Conservation (phyloP, 2,113 vertebrate species). For the Chaenocephalus aceratus region DNA sequence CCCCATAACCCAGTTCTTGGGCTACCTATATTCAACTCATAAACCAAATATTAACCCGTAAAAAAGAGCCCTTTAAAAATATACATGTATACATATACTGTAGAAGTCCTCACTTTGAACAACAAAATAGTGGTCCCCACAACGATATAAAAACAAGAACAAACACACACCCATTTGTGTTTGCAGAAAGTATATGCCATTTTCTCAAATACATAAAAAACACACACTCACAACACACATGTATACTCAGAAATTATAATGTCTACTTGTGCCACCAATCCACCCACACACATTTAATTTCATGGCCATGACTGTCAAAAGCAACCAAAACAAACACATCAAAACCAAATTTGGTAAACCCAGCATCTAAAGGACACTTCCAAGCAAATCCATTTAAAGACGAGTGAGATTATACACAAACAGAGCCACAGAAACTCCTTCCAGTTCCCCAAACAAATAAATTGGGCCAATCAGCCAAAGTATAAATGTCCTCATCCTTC, state of each 20-base stretch:
- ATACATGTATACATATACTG: no score
- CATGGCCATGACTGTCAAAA: not conserved
- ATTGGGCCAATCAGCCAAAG: constrained; percentile 63
- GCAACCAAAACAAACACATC: constrained; percentile 12
- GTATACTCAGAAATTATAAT: not conserved
- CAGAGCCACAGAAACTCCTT: not conserved
- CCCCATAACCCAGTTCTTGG: not conserved
- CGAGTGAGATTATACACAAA: constrained; percentile 14
- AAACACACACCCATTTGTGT: not conserved
- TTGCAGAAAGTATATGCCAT: constrained; percentile 1
- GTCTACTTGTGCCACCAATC: not conserved
- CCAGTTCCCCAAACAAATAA: constrained; percentile 34
- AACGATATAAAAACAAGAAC: not conserved
- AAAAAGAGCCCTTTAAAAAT: no score
- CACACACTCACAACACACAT: constrained; percentile 14
- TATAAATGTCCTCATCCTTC: constrained; percentile 65
- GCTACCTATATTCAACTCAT: not conserved
- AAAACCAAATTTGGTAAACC: not conserved
- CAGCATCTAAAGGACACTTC: not conserved
- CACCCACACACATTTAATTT: constrained; percentile 7
- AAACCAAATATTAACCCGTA: not conserved
- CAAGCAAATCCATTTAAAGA: constrained; percentile 42
- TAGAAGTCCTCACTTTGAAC: not conserved
- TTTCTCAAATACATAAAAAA: not conserved
- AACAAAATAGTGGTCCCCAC: not conserved